Evolutionary conservation across 2,113 vertebrate genomes (phyloP).

Genomic region (Sitta europaea): DNA sequence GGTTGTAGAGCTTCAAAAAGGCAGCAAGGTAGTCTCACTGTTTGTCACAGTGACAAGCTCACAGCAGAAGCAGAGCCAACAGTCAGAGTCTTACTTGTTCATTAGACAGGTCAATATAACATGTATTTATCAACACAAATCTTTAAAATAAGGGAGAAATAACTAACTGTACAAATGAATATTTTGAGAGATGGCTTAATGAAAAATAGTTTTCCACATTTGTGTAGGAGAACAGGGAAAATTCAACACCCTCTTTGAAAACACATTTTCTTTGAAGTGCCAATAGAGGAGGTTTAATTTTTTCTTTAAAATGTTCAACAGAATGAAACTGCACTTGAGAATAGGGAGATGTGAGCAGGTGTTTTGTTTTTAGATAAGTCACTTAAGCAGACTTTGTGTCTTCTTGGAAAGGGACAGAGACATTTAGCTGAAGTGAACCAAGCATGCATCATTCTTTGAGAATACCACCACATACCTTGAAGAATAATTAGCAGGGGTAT

Average conservation of each 20-base stretch:
- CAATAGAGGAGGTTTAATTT: fast-evolving
- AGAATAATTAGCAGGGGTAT: neutral
- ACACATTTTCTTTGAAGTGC: neutral
- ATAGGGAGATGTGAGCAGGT: neutral
- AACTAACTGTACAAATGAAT: neutral
- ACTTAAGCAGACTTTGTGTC: neutral
- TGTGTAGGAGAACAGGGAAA: neutral
- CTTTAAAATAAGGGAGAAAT: neutral
- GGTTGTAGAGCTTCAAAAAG: neutral
- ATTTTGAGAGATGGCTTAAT: neutral
- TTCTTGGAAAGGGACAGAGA: neutral
- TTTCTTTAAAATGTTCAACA: neutral
- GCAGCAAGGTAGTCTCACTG: neutral
- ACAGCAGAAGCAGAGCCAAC: neutral
- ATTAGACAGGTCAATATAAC: neutral
- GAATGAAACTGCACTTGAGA: neutral
- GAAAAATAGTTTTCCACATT: neutral
- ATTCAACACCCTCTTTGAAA: neutral
- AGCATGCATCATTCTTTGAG: neutral
- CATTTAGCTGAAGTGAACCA: neutral
- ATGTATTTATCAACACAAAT: neutral
- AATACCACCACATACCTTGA: too few relatives aligned
- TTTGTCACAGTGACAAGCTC: neutral
- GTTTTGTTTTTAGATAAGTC: neutral
- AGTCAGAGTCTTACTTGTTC: neutral